Base-by-base conservation (phyloP, 2,888 invertebrate genomes). In the Eledone cirrhosa region DNA sequence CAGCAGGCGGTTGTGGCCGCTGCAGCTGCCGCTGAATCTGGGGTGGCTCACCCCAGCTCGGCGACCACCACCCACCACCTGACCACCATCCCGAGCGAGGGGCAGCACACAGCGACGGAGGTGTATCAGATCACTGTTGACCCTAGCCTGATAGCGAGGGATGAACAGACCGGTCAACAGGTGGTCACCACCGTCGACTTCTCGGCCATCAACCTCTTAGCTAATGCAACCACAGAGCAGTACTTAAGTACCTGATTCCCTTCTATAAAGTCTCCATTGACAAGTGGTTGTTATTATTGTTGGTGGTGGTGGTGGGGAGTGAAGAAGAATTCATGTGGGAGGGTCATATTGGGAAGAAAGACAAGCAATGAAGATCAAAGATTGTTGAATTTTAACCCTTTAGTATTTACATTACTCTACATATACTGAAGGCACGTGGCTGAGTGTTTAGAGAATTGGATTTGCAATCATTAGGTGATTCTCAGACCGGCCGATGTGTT, bases 121-220 rank as follows among this genome's bases (percentile, higher is more conserved):
- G 65, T 81, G 0, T 81, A 80, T 72, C 83, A 82, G 79, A 80
- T 83, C n/a, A 76, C 81, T 76, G 76, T 76, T 76, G 76, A 76
- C 47, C 76, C 76, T 24, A 76, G 76, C 76, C 76, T 76, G n/a
- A 76, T 76, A 14, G 27, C 76, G 22, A 78, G 81, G 77, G 80
- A 81, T 11, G 81, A 83, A 33, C 83, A 83, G 22, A 81, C 83
- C 41, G 67, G 67, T 24, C 82, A 83, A 69, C 81, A 82, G 48
- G 80, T 84, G 24, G 81, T 82, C 14, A 80, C 82, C 31, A 80
- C 78, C 19, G 84, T 81, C 14, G 83, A 83, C 65, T 82, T 84
- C n/a, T 82, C 83, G 0, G 84, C 84, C 24, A 83, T 84, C 53
- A 84, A 84, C 78, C 78, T 84, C 24, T 78, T 84, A 47, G 84